A percentile compares a stretch with the other conserved stretches of the same genome.
These are phyloP conservation scores for Gymnocheta viridis DNA, from an alignment of 2,888 invertebrate species.

Conservation along the genomic window DNA sequence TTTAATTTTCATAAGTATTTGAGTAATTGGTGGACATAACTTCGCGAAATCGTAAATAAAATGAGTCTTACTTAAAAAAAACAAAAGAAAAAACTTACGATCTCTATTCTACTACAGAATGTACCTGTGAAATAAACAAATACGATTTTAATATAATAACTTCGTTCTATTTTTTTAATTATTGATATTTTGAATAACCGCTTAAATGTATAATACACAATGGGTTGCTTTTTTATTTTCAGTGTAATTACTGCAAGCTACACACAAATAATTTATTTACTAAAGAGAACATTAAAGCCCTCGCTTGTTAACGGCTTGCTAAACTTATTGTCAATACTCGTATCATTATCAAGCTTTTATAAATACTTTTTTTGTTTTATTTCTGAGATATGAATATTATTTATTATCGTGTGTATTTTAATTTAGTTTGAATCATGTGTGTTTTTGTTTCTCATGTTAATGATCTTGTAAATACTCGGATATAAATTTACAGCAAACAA, in stretches of 20 bases:
- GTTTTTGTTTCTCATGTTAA: conserved; percentile 42
- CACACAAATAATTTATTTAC: conserved; percentile 16
- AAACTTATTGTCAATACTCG: not conserved
- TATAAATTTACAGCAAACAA: conserved; percentile 33
- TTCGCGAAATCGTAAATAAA: too few relatives aligned
- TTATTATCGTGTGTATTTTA: conserved; percentile 12
- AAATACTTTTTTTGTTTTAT: conserved; percentile 8
- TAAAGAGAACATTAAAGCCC: conserved; percentile 25
- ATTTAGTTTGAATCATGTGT: conserved; percentile 35
- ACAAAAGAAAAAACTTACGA: too few relatives aligned
- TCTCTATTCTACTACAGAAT: too few relatives aligned
- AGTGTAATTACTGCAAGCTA: conserved; percentile 41
- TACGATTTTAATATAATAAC: too few relatives aligned
- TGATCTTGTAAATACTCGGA: conserved; percentile 54
- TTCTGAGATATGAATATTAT: conserved; percentile 6
- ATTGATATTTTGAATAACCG: too few relatives aligned
- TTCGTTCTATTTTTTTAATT: too few relatives aligned
- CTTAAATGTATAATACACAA: too few relatives aligned
- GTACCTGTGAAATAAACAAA: too few relatives aligned
- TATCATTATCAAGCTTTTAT: conserved; percentile 49
- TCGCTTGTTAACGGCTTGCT: not conserved
- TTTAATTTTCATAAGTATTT: too few relatives aligned
- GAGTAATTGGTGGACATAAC: too few relatives aligned
- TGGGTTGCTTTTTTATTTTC: conserved; percentile 24
- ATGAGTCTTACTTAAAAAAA: too few relatives aligned